Evolutionary conservation across 2,113 vertebrate species (phyloP).

Genomic region (Petromus typicus): DNA sequence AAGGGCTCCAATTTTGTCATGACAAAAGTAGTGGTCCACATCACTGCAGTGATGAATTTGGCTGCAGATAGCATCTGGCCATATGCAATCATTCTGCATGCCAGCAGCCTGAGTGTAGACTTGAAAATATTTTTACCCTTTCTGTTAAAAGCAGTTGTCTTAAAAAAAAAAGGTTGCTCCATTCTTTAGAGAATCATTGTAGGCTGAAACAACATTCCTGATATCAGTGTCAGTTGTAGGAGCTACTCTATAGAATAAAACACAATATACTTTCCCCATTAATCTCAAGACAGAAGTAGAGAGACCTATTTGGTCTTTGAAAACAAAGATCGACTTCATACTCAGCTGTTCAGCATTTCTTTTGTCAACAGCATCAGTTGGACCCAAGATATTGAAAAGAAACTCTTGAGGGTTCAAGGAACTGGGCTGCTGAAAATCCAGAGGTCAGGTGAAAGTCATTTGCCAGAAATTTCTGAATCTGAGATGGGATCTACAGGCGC

Average conservation of each 20-base stretch:
- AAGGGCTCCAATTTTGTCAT: not conserved
- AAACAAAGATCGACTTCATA: constrained; percentile 88
- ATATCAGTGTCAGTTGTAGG: constrained; percentile 95
- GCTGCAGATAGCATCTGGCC: constrained; percentile 83
- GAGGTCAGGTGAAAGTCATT: constrained; percentile 80
- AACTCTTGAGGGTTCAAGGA: constrained; percentile 78
- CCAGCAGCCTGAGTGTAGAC: constrained; percentile 85
- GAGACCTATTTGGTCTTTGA: constrained; percentile 84
- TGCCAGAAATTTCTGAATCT: constrained; percentile 85
- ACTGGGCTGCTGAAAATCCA: constrained; percentile 83
- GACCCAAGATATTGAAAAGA: constrained; percentile 85
- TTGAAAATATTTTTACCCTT: constrained; percentile 86
- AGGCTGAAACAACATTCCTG: constrained; percentile 89
- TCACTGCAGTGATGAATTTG: constrained; percentile 83
- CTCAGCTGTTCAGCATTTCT: constrained; percentile 78
- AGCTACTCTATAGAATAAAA: constrained; percentile 95
- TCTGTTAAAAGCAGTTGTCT: constrained; percentile 89
- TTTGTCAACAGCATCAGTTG: constrained; percentile 81
- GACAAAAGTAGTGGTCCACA: not conserved
- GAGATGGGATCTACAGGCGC: constrained; percentile 84
- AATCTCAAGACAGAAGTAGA: constrained; percentile 89
- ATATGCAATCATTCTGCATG: constrained; percentile 82
- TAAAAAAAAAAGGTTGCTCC: constrained; percentile 82
- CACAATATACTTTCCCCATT: constrained; percentile 90
- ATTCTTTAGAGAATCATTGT: constrained; percentile 83